Evolutionary conservation across 2,113 vertebrate species (phyloP).

Genomic region (Sorex fumeus): DNA sequence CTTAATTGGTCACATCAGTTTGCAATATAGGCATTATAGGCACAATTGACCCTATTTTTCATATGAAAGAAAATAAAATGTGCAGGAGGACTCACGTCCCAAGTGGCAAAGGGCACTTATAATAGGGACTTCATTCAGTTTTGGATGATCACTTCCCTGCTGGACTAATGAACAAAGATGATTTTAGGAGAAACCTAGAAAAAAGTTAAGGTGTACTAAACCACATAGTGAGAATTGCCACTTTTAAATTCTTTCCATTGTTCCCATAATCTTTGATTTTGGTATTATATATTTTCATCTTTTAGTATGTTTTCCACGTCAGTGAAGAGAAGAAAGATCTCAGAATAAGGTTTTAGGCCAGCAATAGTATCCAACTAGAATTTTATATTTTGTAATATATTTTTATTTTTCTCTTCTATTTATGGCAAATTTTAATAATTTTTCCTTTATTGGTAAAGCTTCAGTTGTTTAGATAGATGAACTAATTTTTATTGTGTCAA

Average conservation of each 20-base stretch:
- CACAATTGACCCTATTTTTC: neutral
- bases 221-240: neutral
- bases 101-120: no score
- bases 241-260: neutral
- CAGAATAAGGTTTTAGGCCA: neutral
- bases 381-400: neutral
- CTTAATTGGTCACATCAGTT: neutral
- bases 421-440: neutral
- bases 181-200: neutral
- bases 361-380: neutral
- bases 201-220: neutral
- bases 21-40: neutral
- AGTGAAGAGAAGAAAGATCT: neutral
- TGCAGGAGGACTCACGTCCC: neutral
- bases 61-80: neutral
- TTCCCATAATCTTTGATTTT: neutral
- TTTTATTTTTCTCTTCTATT: conserved; percentile 14
- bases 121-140: neutral
- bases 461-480: neutral
- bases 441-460: conserved; percentile 5
- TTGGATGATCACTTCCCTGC: no score
- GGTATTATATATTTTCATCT: neutral
- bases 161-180: neutral
- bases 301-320: conserved; percentile 9
- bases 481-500: neutral